Percentiles rank a stretch among this genome's conserved stretches.
phyloP scores from a whole-genome alignment of 2,113 vertebrate genomes.

The Campylomormyrus numenius region DNA sequence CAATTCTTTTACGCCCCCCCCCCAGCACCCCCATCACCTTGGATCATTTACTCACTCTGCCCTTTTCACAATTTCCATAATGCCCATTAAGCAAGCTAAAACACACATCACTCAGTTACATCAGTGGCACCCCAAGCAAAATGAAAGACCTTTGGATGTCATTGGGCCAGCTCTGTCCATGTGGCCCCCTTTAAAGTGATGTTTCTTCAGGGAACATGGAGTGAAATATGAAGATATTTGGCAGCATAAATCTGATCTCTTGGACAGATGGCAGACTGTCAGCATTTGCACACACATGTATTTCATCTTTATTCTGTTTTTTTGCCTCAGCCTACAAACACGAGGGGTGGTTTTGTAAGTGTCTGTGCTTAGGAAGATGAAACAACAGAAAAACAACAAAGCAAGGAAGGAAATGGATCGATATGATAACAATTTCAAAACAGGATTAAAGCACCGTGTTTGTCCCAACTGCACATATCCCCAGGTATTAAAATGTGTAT shows the following conservation, averaged over 20 bases:
- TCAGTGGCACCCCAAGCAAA: slow-evolving; percentile 57
- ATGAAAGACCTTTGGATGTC: slow-evolving; percentile 72
- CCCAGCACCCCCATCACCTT: slow-evolving; percentile 21
- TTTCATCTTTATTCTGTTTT: slow-evolving; percentile 69
- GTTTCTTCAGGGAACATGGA: slow-evolving; percentile 62
- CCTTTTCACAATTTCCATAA: slow-evolving; percentile 52
- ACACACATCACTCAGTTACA: slow-evolving; percentile 62
- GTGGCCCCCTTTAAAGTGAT: slow-evolving; percentile 64
- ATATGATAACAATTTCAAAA: slow-evolving; percentile 12
- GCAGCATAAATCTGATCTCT: slow-evolving; percentile 71
- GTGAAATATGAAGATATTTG: slow-evolving; percentile 76
- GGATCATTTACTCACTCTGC: slow-evolving; percentile 17
- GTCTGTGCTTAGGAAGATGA: not conserved
- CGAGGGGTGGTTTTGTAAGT: slow-evolving; percentile 40
- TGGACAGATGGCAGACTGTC: slow-evolving; percentile 71
- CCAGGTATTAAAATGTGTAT: not conserved
- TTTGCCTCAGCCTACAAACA: slow-evolving; percentile 53
- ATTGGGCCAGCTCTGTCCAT: slow-evolving; percentile 66
- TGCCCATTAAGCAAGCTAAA: slow-evolving; percentile 50
- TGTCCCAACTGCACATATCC: not conserved
- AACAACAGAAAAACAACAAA: not conserved
- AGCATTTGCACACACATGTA: slow-evolving; percentile 57
- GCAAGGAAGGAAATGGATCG: slow-evolving; percentile 22
- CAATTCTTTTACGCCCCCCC: not conserved
- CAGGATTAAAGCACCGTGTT: not conserved